phyloP scores from a whole-genome alignment of 2,888 invertebrate species.

The Cosmia trapezina region DNA sequence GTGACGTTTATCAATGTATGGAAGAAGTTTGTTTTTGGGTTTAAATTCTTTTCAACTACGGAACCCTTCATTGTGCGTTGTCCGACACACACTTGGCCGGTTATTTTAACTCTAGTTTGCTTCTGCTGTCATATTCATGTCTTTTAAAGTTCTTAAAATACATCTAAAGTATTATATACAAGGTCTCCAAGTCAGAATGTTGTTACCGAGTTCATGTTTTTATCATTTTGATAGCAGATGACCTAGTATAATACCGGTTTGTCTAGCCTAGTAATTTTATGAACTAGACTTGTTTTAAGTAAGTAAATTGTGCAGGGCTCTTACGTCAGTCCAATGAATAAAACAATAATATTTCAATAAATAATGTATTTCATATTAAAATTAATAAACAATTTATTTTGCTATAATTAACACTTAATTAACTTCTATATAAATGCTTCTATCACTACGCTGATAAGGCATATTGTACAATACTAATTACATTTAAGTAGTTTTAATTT shows the following conservation, averaged over 20 bases:
- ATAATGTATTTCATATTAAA: slow-evolving; percentile 59
- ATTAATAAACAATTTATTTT: slow-evolving; percentile 44
- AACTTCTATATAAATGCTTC: slow-evolving; percentile 62
- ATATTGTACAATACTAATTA: slow-evolving; percentile 57
- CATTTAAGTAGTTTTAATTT: slow-evolving; percentile 18
- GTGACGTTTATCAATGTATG: too few relatives aligned
- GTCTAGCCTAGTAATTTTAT: slow-evolving; percentile 38
- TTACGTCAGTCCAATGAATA: slow-evolving; percentile 19
- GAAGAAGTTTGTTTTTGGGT: too few relatives aligned
- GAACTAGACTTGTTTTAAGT: slow-evolving; percentile 16
- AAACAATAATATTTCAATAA: slow-evolving; percentile 52
- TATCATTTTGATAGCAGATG: slow-evolving; percentile 55
- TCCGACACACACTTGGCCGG: too few relatives aligned
- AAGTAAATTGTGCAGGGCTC: slow-evolving; percentile 1
- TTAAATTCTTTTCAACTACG: too few relatives aligned
- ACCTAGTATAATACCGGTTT: slow-evolving; percentile 43
- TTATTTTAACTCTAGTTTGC: neutral
- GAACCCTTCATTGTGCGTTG: too few relatives aligned
- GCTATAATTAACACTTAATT: slow-evolving; percentile 45
- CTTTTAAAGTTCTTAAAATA: neutral
- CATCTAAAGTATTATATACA: neutral
- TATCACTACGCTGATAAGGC: slow-evolving; percentile 67
- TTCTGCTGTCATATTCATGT: neutral
- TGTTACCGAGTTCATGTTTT: slow-evolving; percentile 31
- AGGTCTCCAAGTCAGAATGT: slow-evolving; percentile 19